Base-by-base conservation (phyloP, 2,113 vertebrate species). In the Trachemys scripta region DNA sequence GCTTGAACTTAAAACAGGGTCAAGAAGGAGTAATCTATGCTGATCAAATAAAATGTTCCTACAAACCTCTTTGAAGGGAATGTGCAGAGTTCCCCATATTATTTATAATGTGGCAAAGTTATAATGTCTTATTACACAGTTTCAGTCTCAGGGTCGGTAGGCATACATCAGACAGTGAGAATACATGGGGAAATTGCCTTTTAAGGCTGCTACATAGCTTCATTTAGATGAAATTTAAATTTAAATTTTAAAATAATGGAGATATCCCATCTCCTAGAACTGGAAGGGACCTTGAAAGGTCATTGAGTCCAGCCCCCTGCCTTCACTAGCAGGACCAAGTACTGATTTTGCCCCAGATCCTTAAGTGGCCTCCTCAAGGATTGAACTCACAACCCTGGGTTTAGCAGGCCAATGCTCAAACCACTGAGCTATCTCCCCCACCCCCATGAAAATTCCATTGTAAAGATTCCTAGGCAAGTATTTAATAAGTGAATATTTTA, bases 401-500 rank as follows among this genome's bases (percentile, higher is more conserved):
- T 42, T 42, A 42, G 42, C 42, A 42, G 42, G 42, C 42, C 42
- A 42, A 42, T 42, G 42, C 42, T 42, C 42, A 42, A 42, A 42
- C 42, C 42, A 42, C 42, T 42, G 42, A 42, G 42, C 42, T 42
- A 42, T 42, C 42, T 42, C 42, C 42, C 42, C 42, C 42, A 42
- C 42, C 42, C 42, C 42, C 42, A 42, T 42, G 42, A 87, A 94
- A 89, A 82, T 27, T 75, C 88, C 75, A 35, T 31, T 94, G 38
- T 6, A 17, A 57, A 78, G 56, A 10, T 50, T n/a, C 2, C 42
- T 57, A 65, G 35, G 27, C 24, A 78, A 17, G 31, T 59, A 69
- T 35, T 93, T 84, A 91, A 82, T 75, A 49, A 80, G 82, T 5
- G 87, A 51, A 72, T 8, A 31, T 80, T 59, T 90, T 88, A 65